Conservation (phyloP, 2,888 invertebrate genomes). For the Tenthredo amoena region DNA sequence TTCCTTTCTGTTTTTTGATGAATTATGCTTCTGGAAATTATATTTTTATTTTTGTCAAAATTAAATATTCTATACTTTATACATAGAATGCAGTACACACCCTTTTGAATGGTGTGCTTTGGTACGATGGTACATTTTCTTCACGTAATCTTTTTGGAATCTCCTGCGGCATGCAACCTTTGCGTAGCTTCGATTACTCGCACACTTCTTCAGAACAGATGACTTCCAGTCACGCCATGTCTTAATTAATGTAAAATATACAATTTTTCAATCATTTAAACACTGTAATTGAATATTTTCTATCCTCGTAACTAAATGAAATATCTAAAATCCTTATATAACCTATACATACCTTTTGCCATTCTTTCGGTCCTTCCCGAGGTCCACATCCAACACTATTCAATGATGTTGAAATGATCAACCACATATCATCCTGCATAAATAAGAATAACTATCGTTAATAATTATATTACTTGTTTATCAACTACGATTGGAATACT, state of each 20-base stretch:
- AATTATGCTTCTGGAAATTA: too few relatives aligned
- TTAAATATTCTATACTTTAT: too few relatives aligned
- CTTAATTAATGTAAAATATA: neutral
- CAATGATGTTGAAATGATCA: neutral
- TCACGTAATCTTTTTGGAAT: neutral
- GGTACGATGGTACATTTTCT: neutral
- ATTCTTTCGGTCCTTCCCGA: conserved; percentile 1
- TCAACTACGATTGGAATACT: too few relatives aligned
- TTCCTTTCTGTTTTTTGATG: neutral
- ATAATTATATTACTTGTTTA: too few relatives aligned
- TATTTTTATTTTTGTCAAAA: too few relatives aligned
- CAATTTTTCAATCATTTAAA: neutral
- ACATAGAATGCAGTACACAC: neutral
- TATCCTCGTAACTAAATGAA: neutral
- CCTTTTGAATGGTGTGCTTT: neutral
- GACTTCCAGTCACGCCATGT: neutral
- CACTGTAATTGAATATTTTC: neutral
- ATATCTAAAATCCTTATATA: neutral
- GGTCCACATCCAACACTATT: conserved; percentile 42
- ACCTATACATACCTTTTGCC: neutral
- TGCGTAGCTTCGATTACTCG: neutral
- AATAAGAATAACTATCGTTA: too few relatives aligned
- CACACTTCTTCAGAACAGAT: conserved; percentile 21
- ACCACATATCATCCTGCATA: conserved; percentile 17
- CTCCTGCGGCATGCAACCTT: neutral